Base-by-base conservation (phyloP, 1,140 invertebrate species). In the Zaprionus inermis region DNA sequence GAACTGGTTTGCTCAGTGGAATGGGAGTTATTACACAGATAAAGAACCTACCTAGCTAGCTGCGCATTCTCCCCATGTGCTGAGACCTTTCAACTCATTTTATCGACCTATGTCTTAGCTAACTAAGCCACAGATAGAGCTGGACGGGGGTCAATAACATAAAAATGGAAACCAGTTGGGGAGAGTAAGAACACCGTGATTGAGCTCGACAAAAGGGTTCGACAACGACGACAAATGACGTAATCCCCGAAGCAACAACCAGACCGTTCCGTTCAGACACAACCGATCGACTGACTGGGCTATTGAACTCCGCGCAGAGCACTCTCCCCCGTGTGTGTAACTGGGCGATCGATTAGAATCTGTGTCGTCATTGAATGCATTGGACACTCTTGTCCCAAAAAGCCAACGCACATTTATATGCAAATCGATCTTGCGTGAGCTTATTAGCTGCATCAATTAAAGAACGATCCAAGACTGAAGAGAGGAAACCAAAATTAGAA, bases 201-300 rank as follows among this genome's bases (percentile, higher is more conserved):
- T 28, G 6, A 14, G n/a, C 38, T 41, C 34, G 56, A 56, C 36
- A 69, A 56, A 56, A 56, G 63, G 52, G n/a, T 56, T 22, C 6
- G 3, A 61, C 69, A 72, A 30, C 38, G 38, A 41, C 38, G 38
- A 77, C 36, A 82, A 86, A 82, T 82, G 68, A 86, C 79, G 82
- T 78, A 80, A 85, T 86, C 75, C 81, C 59, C 69, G n/a, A 41
- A 30, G 16, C 18, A 20, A 64, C n/a, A 30, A 52, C 22, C 9
- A 52, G 30, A 36, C 14, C 30, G 57, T 68, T 68, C 54, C 14
- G 7, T 16, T 16, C 14, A n/a, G n/a, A n/a, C n/a, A n/a, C n/a
- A n/a, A n/a, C n/a, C n/a, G 38, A 12, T 32, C 36, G 38, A 16
- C 38, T 16, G n/a, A 16, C 38, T 18, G n/a, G 69, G 73, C 71